phyloP scores from a whole-genome alignment of 2,797 vertebrate genomes.

The Agapornis canus region DNA sequence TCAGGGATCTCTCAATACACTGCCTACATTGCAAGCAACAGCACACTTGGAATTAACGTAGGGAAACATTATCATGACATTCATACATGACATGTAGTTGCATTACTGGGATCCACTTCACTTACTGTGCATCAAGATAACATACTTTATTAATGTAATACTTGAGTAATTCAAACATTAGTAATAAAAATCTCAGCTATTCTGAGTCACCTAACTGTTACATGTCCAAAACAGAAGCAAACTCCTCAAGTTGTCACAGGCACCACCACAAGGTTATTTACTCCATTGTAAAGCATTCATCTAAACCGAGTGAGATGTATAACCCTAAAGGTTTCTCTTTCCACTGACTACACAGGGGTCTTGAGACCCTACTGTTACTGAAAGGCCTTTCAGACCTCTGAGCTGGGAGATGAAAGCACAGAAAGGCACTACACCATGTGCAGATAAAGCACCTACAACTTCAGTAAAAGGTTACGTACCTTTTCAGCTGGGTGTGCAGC shows the following conservation, averaged over 20 bases:
- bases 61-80: neutral
- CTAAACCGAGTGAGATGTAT: fast-evolving
- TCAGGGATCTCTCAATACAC: neutral
- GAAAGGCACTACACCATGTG: neutral
- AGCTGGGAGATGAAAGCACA: neutral
- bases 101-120: neutral
- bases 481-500: slow-evolving; percentile 90
- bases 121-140: neutral
- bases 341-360: neutral
- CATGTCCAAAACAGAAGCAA: neutral
- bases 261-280: neutral
- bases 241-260: neutral
- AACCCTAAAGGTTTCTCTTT: neutral
- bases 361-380: neutral
- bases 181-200: neutral
- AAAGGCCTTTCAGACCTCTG: neutral
- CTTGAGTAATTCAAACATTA: neutral
- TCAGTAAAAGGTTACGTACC: slow-evolving; percentile 72
- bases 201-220: neutral
- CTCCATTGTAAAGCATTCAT: neutral
- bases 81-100: fast-evolving
- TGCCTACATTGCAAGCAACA: neutral
- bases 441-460: neutral
- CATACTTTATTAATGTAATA: neutral
- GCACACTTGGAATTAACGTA: neutral